These are phyloP conservation scores for Tineola bisselliella DNA, from an alignment of 2,888 invertebrate species.

Conservation along the genomic window DNA sequence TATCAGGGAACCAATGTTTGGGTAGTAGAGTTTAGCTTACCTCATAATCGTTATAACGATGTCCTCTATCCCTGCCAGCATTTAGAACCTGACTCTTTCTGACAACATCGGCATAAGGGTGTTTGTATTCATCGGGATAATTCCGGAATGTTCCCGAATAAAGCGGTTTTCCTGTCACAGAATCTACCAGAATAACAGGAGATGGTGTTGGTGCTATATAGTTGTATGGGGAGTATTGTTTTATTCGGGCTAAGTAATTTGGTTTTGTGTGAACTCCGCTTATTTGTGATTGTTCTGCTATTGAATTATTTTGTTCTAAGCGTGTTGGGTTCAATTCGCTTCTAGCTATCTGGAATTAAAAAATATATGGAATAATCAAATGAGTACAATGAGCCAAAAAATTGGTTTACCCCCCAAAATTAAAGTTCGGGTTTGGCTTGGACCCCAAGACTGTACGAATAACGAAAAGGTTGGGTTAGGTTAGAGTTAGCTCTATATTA, in stretches of 20 bases:
- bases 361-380: too few species aligned
- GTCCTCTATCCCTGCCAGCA: constrained; percentile 18
- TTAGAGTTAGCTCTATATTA: too few species aligned
- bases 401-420: too few species aligned
- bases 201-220: constrained; percentile 17
- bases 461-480: too few species aligned
- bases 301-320: constrained; percentile 26
- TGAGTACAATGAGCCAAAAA: too few species aligned
- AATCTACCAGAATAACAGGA: constrained; percentile 12
- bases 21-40: constrained; percentile 23
- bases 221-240: constrained; percentile 28
- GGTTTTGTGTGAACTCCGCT: constrained; percentile 24
- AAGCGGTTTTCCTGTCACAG: constrained; percentile 17
- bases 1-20: background rate
- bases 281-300: constrained; percentile 28
- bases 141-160: constrained; percentile 13
- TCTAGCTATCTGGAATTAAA: constrained; percentile 31
- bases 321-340: constrained; percentile 36
- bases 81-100: constrained; percentile 18
- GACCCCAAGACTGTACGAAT: too few species aligned
- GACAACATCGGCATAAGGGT: constrained; percentile 25
- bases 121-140: constrained; percentile 3
- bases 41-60: constrained; percentile 36
- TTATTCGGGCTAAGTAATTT: constrained; percentile 24
- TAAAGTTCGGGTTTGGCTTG: too few species aligned